phyloP scores from a whole-genome alignment of 2,888 invertebrate genomes.

The Zonitis immaculata region DNA sequence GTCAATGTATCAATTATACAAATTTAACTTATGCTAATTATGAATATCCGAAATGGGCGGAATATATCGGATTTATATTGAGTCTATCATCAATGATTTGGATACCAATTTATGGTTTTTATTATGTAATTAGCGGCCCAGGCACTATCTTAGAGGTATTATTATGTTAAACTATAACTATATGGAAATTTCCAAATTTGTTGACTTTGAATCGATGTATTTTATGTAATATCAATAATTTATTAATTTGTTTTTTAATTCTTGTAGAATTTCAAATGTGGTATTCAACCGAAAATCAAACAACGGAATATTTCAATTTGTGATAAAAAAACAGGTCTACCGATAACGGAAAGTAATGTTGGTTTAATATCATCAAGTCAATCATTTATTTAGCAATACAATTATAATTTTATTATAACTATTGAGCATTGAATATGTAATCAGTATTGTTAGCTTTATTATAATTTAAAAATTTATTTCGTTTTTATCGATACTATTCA shows the following conservation, averaged over 20 bases:
- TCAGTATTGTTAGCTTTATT: no score
- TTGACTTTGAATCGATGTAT: no score
- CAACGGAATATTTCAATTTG: conserved; percentile 48
- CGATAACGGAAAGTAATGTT: conserved; percentile 52
- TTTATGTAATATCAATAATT: conserved; percentile 20
- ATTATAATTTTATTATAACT: no score
- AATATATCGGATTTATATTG: conserved; percentile 56
- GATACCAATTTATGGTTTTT: conserved; percentile 60
- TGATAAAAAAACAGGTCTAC: conserved; percentile 48
- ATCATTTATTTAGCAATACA: conserved; percentile 6
- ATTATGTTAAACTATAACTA: no score
- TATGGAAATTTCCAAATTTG: no score
- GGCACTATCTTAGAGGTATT: conserved; percentile 55
- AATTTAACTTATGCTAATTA: conserved; percentile 57
- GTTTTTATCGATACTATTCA: no score
- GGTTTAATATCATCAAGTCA: conserved; percentile 38
- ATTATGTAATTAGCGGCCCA: conserved; percentile 53
- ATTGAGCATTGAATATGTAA: no score
- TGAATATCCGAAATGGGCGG: conserved; percentile 59
- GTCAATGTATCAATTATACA: conserved; percentile 56
- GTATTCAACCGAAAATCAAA: conserved; percentile 51
- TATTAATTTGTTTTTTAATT: not conserved
- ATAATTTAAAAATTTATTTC: no score
- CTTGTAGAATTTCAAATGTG: conserved; percentile 51
- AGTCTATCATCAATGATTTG: conserved; percentile 63